Evolutionary conservation across 2,113 vertebrate species (phyloP).

Genomic region (Osmerus mordax): DNA sequence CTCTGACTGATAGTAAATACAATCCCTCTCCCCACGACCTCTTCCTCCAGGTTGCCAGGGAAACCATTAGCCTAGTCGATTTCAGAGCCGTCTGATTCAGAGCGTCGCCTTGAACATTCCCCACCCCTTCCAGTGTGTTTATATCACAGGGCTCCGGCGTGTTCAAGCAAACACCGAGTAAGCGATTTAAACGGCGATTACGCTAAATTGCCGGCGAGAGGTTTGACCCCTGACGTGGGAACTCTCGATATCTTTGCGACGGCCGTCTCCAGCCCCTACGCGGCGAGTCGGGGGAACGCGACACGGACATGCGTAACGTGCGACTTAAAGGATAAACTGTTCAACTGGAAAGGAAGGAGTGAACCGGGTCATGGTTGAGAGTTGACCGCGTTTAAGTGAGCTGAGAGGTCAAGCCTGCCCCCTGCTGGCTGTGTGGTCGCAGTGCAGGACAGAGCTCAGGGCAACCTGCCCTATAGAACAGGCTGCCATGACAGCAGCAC

Average conservation of each 20-base stretch:
- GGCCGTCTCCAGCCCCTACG: too few species aligned
- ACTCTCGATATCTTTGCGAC: too few species aligned
- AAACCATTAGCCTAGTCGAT: constrained; percentile 67
- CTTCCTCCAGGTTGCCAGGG: constrained; percentile 75
- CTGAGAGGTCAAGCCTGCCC: constrained; percentile 31
- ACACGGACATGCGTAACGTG: background rate
- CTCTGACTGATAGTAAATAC: constrained; percentile 31
- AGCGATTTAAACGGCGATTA: too few species aligned
- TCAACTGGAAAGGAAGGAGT: constrained; percentile 39
- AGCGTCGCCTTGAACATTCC: constrained; percentile 27
- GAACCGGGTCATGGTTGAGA: constrained; percentile 26
- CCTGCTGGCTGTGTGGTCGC: constrained; percentile 38
- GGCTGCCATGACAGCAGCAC: background rate
- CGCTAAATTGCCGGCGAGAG: too few species aligned
- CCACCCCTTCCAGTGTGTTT: background rate
- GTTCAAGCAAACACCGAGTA: too few species aligned
- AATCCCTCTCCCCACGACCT: constrained; percentile 46
- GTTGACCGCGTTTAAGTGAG: constrained; percentile 37
- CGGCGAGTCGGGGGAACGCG: too few species aligned
- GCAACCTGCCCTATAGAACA: too few species aligned
- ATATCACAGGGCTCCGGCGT: too few species aligned
- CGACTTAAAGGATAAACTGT: background rate
- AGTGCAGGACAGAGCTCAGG: background rate
- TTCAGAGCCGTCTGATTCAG: constrained; percentile 58
- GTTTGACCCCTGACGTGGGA: too few species aligned